A percentile compares a stretch with the other conserved stretches of the same genome.
phyloP scores from a whole-genome alignment of 2,113 vertebrate species.

The Microcebus murinus region DNA sequence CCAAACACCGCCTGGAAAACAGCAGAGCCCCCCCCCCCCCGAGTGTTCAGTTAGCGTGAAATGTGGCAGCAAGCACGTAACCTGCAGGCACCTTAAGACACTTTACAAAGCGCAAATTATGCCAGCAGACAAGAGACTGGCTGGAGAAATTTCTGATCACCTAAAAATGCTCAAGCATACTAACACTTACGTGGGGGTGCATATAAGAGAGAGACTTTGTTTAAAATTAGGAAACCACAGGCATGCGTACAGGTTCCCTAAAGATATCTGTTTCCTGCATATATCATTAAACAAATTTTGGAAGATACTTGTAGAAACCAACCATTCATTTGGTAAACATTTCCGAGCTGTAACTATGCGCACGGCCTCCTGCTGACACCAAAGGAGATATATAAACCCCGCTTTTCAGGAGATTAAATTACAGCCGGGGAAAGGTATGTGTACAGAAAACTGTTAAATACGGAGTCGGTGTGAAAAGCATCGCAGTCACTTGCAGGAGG shows the following conservation, averaged over 20 bases:
- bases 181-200: neutral
- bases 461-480: fast-evolving
- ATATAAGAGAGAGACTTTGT: neutral
- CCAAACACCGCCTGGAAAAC: neutral
- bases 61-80: fast-evolving
- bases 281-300: neutral
- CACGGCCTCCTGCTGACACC: too few species aligned
- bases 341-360: too few species aligned
- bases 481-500: too few species aligned
- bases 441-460: fast-evolving
- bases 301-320: neutral
- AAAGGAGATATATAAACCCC: neutral
- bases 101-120: neutral
- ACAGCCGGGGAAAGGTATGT: fast-evolving
- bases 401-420: fast-evolving
- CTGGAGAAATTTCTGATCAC: too few species aligned
- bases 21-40: too few species aligned
- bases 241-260: neutral
- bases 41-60: too few species aligned
- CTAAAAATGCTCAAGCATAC: neutral
- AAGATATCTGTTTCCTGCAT: neutral
- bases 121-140: neutral
- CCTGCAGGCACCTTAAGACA: neutral
- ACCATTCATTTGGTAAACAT: neutral
- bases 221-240: neutral